Percentiles rank a stretch among this genome's conserved stretches.
These are phyloP conservation scores for Pasiphila rectangulata DNA, from an alignment of 2,888 invertebrate genomes.

Conservation along the genomic window DNA sequence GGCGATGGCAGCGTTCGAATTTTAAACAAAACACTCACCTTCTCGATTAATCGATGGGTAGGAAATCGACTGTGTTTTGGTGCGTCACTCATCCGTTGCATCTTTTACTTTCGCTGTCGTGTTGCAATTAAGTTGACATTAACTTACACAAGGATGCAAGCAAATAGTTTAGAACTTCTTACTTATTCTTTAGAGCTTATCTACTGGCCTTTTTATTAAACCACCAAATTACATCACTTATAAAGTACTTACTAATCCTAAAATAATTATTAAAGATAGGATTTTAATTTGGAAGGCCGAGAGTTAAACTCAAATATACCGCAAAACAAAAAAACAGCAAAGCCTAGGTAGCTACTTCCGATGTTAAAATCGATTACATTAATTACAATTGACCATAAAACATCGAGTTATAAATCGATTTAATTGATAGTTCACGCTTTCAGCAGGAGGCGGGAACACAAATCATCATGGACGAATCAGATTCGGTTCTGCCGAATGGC, in stretches of 20 bases:
- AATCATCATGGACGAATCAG: conserved; percentile 46
- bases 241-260: too few relatives aligned
- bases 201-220: too few relatives aligned
- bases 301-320: too few relatives aligned
- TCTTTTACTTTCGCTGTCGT: conserved; percentile 5
- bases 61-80: conserved; percentile 37
- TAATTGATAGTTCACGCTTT: conserved; percentile 45
- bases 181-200: too few relatives aligned
- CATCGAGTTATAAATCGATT: conserved; percentile 36
- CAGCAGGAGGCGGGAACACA: conserved; percentile 39
- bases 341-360: not conserved
- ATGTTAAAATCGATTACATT: conserved; percentile 19
- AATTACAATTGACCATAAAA: conserved; percentile 16
- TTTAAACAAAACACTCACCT: conserved; percentile 63
- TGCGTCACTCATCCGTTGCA: conserved; percentile 21
- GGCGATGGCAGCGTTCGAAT: conserved; percentile 69
- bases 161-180: too few relatives aligned
- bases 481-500: conserved; percentile 40
- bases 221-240: too few relatives aligned
- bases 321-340: too few relatives aligned
- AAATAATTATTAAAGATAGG: too few relatives aligned
- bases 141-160: too few relatives aligned
- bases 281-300: too few relatives aligned
- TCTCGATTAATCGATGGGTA: conserved; percentile 44
- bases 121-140: too few relatives aligned